These are phyloP conservation scores for Zaprionus ornatus DNA, from an alignment of 1,140 invertebrate genomes.

Conservation along the genomic window DNA sequence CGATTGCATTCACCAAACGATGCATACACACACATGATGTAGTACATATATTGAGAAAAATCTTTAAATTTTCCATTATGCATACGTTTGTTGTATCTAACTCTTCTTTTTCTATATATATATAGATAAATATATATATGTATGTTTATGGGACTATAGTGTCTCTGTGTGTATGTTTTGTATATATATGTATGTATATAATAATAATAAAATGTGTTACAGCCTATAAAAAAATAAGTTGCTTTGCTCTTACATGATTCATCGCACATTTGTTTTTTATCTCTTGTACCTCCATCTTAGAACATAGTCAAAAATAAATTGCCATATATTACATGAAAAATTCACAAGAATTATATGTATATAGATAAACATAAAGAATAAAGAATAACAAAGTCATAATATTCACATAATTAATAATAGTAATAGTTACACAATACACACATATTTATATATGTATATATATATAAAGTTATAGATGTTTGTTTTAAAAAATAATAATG, in stretches of 20 bases:
- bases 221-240: conserved; percentile 53
- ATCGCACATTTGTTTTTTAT: conserved; percentile 8
- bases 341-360: conserved; percentile 30
- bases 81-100: neutral
- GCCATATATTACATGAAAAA: conserved; percentile 39
- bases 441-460: conserved; percentile 36
- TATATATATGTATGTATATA: conserved; percentile 13
- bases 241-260: conserved; percentile 35
- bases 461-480: conserved; percentile 31
- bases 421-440: conserved; percentile 23
- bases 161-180: conserved; percentile 22
- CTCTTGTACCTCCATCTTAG: conserved; percentile 15
- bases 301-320: conserved; percentile 48
- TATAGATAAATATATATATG: conserved; percentile 3
- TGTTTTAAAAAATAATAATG: conserved; percentile 81
- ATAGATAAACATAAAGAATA: conserved; percentile 18
- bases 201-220: conserved; percentile 44
- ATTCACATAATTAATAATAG: conserved; percentile 32
- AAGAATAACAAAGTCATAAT: conserved; percentile 36
- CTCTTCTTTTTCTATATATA: neutral
- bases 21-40: neutral
- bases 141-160: neutral
- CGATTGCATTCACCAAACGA: neutral
- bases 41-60: neutral
- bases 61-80: neutral